Percentiles rank a stretch among this genome's conserved stretches.
Conservation (phyloP, 2,113 vertebrate species). For the Progne subis region DNA sequence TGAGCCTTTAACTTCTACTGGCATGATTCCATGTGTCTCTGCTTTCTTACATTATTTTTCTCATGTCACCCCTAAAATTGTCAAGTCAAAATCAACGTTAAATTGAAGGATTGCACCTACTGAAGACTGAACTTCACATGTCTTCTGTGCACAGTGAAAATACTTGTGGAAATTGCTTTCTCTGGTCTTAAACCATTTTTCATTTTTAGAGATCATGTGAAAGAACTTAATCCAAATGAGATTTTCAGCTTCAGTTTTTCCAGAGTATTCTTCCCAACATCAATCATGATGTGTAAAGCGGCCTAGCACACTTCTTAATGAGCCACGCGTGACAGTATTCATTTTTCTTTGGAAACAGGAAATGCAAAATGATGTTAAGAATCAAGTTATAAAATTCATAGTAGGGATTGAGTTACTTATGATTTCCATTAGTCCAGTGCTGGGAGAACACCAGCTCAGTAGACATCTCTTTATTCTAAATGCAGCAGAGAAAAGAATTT, state of each 20-base stretch:
- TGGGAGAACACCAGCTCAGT: not conserved
- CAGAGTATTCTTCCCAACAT: not conserved
- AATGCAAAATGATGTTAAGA: not conserved
- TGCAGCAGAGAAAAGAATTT: not conserved
- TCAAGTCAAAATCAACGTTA: not conserved
- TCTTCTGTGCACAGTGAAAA: not conserved
- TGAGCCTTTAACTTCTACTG: not conserved
- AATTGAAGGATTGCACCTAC: not conserved
- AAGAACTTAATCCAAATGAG: slow-evolving; percentile 36
- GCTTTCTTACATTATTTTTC: not conserved
- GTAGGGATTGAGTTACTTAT: not conserved
- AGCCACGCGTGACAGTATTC: accelerated
- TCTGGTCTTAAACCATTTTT: slow-evolving; percentile 9
- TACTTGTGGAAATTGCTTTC: not conserved
- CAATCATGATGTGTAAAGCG: not conserved
- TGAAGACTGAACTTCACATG: not conserved
- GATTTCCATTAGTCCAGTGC: not conserved
- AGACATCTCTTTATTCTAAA: not conserved
- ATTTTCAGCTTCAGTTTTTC: not conserved
- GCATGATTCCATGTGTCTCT: not conserved
- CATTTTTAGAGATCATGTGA: not conserved
- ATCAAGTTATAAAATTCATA: not conserved
- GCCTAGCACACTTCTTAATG: not conserved
- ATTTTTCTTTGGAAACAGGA: not conserved
- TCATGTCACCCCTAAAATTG: not conserved